A percentile compares a stretch with the other conserved stretches of the same genome.
These are phyloP conservation scores for Phrynocephalus guinanensis DNA, from an alignment of 2,797 vertebrate genomes.

Conservation along the genomic window DNA sequence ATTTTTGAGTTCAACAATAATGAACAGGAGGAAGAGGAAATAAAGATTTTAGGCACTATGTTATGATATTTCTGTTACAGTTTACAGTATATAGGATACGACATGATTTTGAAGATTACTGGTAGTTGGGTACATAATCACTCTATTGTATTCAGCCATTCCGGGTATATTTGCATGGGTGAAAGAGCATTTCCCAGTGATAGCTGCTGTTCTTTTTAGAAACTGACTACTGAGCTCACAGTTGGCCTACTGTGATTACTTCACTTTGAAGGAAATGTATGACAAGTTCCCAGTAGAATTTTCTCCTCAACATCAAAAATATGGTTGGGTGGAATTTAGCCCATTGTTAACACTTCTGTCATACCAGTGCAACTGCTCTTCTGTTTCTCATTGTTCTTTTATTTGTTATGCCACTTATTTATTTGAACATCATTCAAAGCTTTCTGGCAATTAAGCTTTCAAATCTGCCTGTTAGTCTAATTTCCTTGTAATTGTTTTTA, in stretches of 20 bases:
- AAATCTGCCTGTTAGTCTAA: conserved; percentile 9
- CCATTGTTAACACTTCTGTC: conserved; percentile 33
- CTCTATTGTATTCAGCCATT: conserved; percentile 4
- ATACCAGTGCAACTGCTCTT: conserved; percentile 32
- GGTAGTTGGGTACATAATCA: conserved; percentile 8
- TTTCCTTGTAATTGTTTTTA: conserved; percentile 9
- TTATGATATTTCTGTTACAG: not conserved
- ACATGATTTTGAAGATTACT: not conserved
- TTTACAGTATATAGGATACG: not conserved
- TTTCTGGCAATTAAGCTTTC: conserved; percentile 36
- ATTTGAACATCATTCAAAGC: conserved; percentile 31
- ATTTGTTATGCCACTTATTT: conserved; percentile 38
- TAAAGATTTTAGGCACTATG: not conserved
- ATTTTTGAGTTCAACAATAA: not conserved
- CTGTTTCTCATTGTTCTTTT: conserved; percentile 36
- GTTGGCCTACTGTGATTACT: conserved; percentile 34
- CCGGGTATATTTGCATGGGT: conserved; percentile 1
- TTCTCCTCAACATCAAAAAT: conserved; percentile 35
- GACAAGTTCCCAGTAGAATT: conserved; percentile 31
- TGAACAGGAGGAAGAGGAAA: not conserved
- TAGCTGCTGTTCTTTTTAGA: conserved; percentile 30
- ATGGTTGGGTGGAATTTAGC: conserved; percentile 30
- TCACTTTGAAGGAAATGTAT: conserved; percentile 33
- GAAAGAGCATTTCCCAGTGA: conserved; percentile 18
- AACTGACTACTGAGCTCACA: conserved; percentile 25